These are phyloP conservation scores for Ennomos fuscantarius DNA, from an alignment of 2,888 invertebrate species.

Conservation along the genomic window DNA sequence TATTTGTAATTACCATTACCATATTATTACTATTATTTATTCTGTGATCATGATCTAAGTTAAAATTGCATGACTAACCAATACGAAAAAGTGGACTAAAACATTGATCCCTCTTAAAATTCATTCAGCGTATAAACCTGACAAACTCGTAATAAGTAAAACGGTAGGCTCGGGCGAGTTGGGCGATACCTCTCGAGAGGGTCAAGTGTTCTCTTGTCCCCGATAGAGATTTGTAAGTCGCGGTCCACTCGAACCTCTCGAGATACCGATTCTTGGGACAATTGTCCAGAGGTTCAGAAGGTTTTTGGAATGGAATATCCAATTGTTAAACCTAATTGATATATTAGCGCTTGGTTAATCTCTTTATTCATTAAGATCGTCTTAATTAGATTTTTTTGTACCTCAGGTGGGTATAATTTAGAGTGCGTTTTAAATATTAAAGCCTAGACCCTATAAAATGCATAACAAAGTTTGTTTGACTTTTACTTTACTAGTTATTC, in stretches of 20 bases:
- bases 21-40: too few relatives aligned
- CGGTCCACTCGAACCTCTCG: constrained; percentile 63
- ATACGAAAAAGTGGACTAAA: not conserved
- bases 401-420: too few relatives aligned
- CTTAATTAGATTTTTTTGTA: too few relatives aligned
- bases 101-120: constrained; percentile 20
- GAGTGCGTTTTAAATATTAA: too few relatives aligned
- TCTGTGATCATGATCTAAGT: too few relatives aligned
- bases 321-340: constrained; percentile 13
- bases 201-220: constrained; percentile 71
- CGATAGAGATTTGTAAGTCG: constrained; percentile 69
- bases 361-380: too few relatives aligned
- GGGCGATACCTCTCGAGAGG: constrained; percentile 49
- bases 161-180: constrained; percentile 32
- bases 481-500: too few relatives aligned
- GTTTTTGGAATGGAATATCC: constrained; percentile 30
- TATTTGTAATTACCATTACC: too few relatives aligned
- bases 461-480: too few relatives aligned
- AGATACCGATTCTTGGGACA: constrained; percentile 54
- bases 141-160: constrained; percentile 26
- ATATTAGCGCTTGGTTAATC: not conserved
- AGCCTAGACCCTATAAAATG: too few relatives aligned
- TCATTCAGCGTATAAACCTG: constrained; percentile 5
- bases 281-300: constrained; percentile 53
- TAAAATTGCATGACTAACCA: too few relatives aligned